These are phyloP conservation scores for Globia sparganii DNA, from an alignment of 2,888 invertebrate species.

Conservation along the genomic window DNA sequence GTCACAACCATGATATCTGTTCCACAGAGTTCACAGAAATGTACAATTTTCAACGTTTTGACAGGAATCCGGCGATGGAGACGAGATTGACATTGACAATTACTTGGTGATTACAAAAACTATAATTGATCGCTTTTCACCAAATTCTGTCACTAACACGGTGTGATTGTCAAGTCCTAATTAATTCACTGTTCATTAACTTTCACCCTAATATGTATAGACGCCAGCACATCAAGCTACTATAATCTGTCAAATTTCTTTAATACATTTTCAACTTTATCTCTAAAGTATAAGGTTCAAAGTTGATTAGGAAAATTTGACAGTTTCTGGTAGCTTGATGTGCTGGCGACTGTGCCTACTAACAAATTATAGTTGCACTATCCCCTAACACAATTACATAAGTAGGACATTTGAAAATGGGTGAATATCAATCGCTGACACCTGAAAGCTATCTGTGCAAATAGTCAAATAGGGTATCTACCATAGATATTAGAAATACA, in stretches of 20 bases:
- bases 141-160: conserved; percentile 64
- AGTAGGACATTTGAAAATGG: background rate
- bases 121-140: conserved; percentile 73
- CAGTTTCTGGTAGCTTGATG: too few species aligned
- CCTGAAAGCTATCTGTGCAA: background rate
- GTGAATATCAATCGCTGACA: background rate
- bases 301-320: too few species aligned
- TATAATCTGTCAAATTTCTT: too few species aligned
- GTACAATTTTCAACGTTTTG: conserved; percentile 79
- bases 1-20: conserved; percentile 36
- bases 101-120: conserved; percentile 86
- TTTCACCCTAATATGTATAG: background rate
- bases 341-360: too few species aligned
- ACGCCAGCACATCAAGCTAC: too few species aligned
- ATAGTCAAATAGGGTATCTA: too few species aligned
- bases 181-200: conserved; percentile 28
- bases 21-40: conserved; percentile 58
- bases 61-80: conserved; percentile 88
- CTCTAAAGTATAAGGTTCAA: too few species aligned
- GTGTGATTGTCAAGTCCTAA: conserved; percentile 52
- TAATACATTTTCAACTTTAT: too few species aligned
- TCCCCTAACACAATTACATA: background rate
- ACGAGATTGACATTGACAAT: conserved; percentile 90
- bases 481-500: too few species aligned
- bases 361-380: conserved; percentile 24